These are phyloP conservation scores for Sesia apiformis DNA, from an alignment of 2,888 invertebrate genomes.

Conservation along the genomic window DNA sequence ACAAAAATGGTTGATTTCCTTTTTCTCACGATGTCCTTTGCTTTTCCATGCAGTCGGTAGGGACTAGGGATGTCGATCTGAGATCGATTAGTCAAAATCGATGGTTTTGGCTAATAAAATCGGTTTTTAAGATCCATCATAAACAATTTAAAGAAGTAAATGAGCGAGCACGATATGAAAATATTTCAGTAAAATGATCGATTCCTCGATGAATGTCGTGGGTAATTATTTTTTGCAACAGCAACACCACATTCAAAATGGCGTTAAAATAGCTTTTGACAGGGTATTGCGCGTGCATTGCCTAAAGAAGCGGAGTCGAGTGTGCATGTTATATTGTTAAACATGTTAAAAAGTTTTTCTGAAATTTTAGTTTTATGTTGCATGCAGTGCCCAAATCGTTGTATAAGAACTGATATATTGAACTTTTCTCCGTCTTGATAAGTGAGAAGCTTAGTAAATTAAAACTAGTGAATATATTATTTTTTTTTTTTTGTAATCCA, in stretches of 20 bases:
- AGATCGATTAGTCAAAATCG: too few species aligned
- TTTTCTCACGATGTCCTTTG: conserved; percentile 17
- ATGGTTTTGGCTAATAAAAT: too few species aligned
- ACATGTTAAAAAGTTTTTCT: conserved; percentile 85
- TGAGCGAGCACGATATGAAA: too few species aligned
- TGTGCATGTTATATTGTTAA: conserved; percentile 70
- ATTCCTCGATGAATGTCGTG: background rate
- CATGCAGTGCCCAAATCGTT: conserved; percentile 81
- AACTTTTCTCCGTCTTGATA: conserved; percentile 88
- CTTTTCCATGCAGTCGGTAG: background rate
- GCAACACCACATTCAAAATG: conserved; percentile 42
- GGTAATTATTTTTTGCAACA: conserved; percentile 3
- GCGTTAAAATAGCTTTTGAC: conserved; percentile 35
- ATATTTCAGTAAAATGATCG: too few species aligned
- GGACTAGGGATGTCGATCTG: too few species aligned
- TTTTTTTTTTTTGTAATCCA: conserved; percentile 68
- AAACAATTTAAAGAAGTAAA: too few species aligned
- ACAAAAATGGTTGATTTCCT: conserved; percentile 45
- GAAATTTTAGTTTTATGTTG: conserved; percentile 80
- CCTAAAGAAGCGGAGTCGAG: conserved; percentile 56
- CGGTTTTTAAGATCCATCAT: too few species aligned
- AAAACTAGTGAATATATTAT: conserved; percentile 71
- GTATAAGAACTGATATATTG: conserved; percentile 80
- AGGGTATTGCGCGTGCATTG: conserved; percentile 67
- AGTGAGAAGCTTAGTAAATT: conserved; percentile 62